Evolutionary conservation across 2,888 invertebrate species (phyloP), one percentile per base, ranked within the genome.

Genomic region (Oscheius onirici): DNA sequence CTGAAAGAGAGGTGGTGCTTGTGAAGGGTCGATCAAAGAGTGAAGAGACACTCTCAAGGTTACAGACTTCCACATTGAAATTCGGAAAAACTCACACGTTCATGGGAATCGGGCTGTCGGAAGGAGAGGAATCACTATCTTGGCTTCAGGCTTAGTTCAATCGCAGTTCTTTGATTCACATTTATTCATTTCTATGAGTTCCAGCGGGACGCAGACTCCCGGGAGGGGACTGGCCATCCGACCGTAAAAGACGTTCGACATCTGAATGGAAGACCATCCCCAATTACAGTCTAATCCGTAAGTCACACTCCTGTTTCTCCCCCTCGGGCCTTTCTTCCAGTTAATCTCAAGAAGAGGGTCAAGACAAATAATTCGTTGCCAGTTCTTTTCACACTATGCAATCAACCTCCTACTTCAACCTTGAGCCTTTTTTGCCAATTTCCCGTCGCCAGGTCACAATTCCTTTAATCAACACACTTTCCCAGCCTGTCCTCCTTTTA

Each of bases 391-490:
- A 51, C 22, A 11, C 51, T 20, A 3, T 13, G 52, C 55, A 55
- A 55, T 55, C 55, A 55, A 26, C 55, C 28, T 10, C 46, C 13
- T 26, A 24, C 28, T 20, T 5, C 20, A 46, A 28, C 55, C 28
- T 55, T 13, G 55, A 55, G 55, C 28, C 55, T 20, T 28, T 24
- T 28, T 55, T 34, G 34, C 34, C 34, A 34, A 34, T 34, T 55
- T 55, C 55, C 55, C n/a, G n/a, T 26, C 26, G 26, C 55, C 55
- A 28, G 55, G 55, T 55, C 55, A 55, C 55, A 26, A n/a, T 55
- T 55, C 26, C 28, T 55, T 55, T 55, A 55, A 55, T 55, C 28
- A 55, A 55, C 28, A 34, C 8, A 34, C 5, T 34, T 34, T 28
- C 26, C 28, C 55, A 20, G 28, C 55, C 28, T 15, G 26, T 52